Percentiles rank a stretch among this genome's conserved stretches.
phyloP scores from a whole-genome alignment of 2,888 invertebrate genomes.

The Apamea sordens region DNA sequence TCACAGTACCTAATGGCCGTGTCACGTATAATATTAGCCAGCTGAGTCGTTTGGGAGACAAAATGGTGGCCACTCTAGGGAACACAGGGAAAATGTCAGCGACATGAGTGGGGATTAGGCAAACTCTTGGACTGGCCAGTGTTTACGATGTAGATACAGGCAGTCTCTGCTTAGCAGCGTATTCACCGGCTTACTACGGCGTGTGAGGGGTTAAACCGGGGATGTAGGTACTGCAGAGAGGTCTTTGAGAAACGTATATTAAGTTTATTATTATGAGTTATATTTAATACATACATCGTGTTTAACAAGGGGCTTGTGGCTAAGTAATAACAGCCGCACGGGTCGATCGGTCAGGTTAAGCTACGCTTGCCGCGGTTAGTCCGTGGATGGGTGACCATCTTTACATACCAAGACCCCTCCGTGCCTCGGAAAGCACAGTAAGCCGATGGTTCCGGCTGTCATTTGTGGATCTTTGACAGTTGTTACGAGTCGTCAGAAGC shows the following conservation, averaged over 20 bases:
- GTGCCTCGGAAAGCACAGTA: too few species aligned
- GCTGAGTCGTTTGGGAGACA: constrained; percentile 33
- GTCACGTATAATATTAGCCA: constrained; percentile 54
- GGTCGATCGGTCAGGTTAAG: too few species aligned
- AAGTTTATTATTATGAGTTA: not conserved
- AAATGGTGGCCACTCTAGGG: constrained; percentile 50
- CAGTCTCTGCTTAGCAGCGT: constrained; percentile 45
- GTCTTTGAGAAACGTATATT: constrained; percentile 23
- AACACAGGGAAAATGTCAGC: constrained; percentile 60
- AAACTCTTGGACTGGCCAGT: constrained; percentile 49
- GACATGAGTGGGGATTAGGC: constrained; percentile 53
- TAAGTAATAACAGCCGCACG: too few species aligned
- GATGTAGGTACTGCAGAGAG: constrained; percentile 7
- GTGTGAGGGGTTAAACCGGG: constrained; percentile 26
- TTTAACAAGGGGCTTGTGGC: not conserved
- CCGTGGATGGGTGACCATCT: too few species aligned
- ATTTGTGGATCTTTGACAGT: too few species aligned
- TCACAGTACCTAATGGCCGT: constrained; percentile 31
- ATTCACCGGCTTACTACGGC: constrained; percentile 41
- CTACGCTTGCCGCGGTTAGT: too few species aligned
- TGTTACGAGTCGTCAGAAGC: too few species aligned
- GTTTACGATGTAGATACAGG: constrained; percentile 44
- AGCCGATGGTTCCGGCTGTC: too few species aligned
- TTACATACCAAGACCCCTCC: too few species aligned
- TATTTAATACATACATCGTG: not conserved